These are phyloP conservation scores for Halcyon leucocephala DNA, from an alignment of 2,797 vertebrate genomes.

Conservation along the genomic window DNA sequence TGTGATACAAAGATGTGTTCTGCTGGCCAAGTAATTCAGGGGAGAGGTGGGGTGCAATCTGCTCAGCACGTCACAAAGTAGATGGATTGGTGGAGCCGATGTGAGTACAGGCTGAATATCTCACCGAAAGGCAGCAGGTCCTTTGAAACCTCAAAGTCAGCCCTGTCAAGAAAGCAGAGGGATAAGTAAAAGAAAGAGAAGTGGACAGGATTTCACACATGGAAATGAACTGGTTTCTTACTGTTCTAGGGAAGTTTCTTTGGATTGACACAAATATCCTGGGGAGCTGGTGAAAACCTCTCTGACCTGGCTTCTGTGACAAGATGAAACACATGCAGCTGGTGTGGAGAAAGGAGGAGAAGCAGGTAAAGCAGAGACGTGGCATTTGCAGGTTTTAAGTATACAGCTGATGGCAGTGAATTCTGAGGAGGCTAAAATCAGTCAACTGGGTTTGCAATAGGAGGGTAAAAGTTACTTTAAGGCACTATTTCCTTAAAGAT, in stretches of 20 bases:
- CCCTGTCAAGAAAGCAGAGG: conserved; percentile 31
- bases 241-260: not conserved
- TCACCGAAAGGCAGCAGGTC: not conserved
- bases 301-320: not conserved
- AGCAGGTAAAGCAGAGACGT: not conserved
- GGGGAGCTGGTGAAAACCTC: not conserved
- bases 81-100: not conserved
- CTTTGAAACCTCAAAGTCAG: not conserved
- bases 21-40: not conserved
- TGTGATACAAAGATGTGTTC: not conserved
- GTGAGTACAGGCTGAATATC: not conserved
- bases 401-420: not conserved
- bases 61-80: not conserved
- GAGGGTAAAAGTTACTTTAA: not conserved
- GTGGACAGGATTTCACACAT: not conserved
- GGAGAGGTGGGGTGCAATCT: not conserved
- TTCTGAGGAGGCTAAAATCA: not conserved
- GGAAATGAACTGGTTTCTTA: not conserved
- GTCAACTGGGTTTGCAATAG: not conserved
- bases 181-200: not conserved
- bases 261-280: not conserved
- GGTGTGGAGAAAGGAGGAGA: not conserved
- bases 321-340: not conserved
- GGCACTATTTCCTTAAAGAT: not conserved
- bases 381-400: not conserved